These are phyloP conservation scores for Umimayanthus kanabou DNA, from an alignment of 92 coral and sea anemone species.

Conservation along the genomic window DNA sequence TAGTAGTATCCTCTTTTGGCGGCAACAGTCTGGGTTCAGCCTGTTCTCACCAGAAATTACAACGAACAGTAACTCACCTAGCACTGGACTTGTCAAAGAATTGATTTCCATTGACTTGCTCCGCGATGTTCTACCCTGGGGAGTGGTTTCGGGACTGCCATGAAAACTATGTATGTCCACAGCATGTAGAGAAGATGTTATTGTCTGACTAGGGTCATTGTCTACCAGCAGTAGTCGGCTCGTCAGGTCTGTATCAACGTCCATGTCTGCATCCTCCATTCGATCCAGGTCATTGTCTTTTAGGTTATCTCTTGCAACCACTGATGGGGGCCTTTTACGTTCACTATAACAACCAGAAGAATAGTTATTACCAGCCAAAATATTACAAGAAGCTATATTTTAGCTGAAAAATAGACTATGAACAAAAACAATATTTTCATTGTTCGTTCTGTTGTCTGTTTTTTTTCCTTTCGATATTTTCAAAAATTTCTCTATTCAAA, in stretches of 20 bases:
- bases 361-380: not conserved
- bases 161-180: slow-evolving; percentile 81
- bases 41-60: not conserved
- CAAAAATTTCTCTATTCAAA: no score
- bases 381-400: no score
- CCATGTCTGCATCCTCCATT: not conserved
- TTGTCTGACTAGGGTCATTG: slow-evolving; percentile 80
- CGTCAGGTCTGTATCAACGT: slow-evolving; percentile 20
- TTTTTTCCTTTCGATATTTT: no score
- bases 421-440: no score
- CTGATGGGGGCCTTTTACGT: not conserved
- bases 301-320: not conserved
- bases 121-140: slow-evolving; percentile 37
- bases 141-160: slow-evolving; percentile 58
- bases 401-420: not conserved
- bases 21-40: not conserved
- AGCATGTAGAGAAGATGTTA: slow-evolving; percentile 78
- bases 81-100: slow-evolving; percentile 68
- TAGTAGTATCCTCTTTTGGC: no score
- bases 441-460: no score
- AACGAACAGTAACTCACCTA: slow-evolving; percentile 52
- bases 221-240: slow-evolving; percentile 16
- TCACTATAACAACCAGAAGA: not conserved
- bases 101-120: slow-evolving; percentile 53
- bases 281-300: not conserved